Evolutionary conservation across 2,113 vertebrate genomes (phyloP), one percentile per base, ranked within the genome.

Genomic region (Gambusia holbrooki): DNA sequence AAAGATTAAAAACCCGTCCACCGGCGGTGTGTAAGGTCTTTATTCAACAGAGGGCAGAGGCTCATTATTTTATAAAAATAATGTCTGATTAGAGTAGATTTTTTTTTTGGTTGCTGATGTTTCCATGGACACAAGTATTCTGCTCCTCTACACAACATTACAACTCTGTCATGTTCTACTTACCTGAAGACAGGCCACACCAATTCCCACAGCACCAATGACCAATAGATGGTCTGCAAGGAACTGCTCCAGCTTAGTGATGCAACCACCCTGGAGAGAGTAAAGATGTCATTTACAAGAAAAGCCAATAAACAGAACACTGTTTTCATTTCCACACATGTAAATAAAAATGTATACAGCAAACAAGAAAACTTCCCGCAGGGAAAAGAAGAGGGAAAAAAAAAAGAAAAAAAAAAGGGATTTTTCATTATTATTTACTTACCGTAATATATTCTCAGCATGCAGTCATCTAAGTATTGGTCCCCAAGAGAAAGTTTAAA

Each of bases 171-270:
- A 17, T 29, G 12, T n/a, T 45, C 48, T 3, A 51, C 86, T 61
- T 76, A 96, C 96, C 93, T 95, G 95, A 42, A 97, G 90, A 86
- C 95, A 96, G 68, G 96, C 96, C 80, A 96, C 95, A 15, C 96
- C 95, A 5, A 97, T 94, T 30, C 96, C 95, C 62, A 96, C 95
- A 0, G 95, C 96, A 8, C 96, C 96, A 0, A 96, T 95, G 15
- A 96, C 87, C 78, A 96, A 85, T 58, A 96, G 93, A 82, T 96
- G 96, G 71, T 96, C 94, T 0, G 95, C 94, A 76, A 97, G 88
- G 84, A 96, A 96, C 80, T 92, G 89, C 82, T 96, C 95, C 90
- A 97, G 89, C 82, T 95, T 96, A 29, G 93, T 89, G 83, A 96
- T 94, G 84, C 96, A 97, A 45, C 96, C 96, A 4, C 96, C 96